Evolutionary conservation across 1,140 invertebrate species (phyloP), one percentile per base, ranked within the genome.

Genomic region (Drosophila mojavensis): DNA sequence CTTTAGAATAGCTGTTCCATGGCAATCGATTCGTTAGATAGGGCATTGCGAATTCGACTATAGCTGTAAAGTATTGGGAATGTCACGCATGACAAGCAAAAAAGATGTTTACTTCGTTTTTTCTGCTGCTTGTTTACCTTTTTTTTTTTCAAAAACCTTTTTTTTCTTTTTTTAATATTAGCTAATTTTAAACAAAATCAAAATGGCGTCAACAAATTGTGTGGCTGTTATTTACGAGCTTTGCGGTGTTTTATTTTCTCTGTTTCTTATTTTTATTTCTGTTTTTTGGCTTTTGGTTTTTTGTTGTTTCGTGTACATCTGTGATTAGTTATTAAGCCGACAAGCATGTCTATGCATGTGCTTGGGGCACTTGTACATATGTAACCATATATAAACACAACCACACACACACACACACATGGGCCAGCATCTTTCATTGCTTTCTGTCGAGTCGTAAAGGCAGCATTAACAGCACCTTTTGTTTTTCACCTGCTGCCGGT

Each of bases 171-270:
- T 68, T 59, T 78, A 62, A 70, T 86, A 82, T 88, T 86, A 86
- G 82, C 83, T 88, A 86, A 86, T 86, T 86, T 88, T 67, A 82
- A 81, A 62, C 72, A 24, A 84, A 68, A 68, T 60, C 68, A 88
- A 88, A 76, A 88, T 86, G 83, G 82, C 82, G 79, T 65, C 75
- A 62, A 62, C 47, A 82, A 81, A 74, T 50, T 63, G 73, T 66
- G 45, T 48, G 55, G 39, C 64, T 64, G 41, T 79, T 76, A 76
- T 78, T 75, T 81, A 75, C 80, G 69, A 64, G 70, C 50, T 80
- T 60, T 67, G 39, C 51, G 62, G 51, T 79, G 79, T 77, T 68
- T 75, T 56, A 53, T 70, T 78, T 79, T 75, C 48, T 81, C n/a
- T 47, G 43, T 24, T 24, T 24, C 20, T 24, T 47, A 6, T 15